A percentile compares a stretch with the other conserved stretches of the same genome.
These are phyloP conservation scores for Barnardius zonarius DNA, from an alignment of 2,113 vertebrate genomes.

Conservation along the genomic window DNA sequence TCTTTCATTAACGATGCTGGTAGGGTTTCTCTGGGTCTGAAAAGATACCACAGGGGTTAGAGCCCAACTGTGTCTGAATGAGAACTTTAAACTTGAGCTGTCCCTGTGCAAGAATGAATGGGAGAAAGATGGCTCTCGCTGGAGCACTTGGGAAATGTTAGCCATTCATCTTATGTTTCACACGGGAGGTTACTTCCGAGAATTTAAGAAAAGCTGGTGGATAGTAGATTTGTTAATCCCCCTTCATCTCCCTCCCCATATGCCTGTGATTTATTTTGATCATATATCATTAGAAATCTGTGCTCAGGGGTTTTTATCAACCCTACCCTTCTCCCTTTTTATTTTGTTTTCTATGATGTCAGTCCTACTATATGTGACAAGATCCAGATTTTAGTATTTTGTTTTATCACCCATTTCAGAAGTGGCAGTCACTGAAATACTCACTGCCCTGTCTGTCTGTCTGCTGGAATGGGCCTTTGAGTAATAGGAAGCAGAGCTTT, in stretches of 20 bases:
- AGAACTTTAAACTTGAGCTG: conserved; percentile 38
- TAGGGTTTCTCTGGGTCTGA: conserved; percentile 9
- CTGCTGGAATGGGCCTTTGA: not conserved
- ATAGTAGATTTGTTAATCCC: conserved; percentile 44
- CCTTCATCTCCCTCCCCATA: not conserved
- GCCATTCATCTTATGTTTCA: conserved; percentile 49
- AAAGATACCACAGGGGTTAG: conserved; percentile 6
- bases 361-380: not conserved
- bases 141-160: conserved; percentile 42
- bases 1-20: not conserved
- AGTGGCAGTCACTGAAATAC: not conserved
- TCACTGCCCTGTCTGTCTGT: not conserved
- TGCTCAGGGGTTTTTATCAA: not conserved
- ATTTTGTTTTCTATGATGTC: conserved; percentile 9
- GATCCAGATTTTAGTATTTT: not conserved
- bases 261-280: conserved; percentile 4
- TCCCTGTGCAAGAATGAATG: conserved; percentile 33
- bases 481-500: not conserved
- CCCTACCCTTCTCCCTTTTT: not conserved
- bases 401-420: not conserved
- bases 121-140: conserved; percentile 35
- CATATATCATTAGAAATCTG: not conserved
- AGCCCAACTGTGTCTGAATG: conserved; percentile 5
- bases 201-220: conserved; percentile 32
- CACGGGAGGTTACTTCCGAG: conserved; percentile 25